phyloP scores from a whole-genome alignment of 1,140 invertebrate species.

The Sarcophaga peregrina region DNA sequence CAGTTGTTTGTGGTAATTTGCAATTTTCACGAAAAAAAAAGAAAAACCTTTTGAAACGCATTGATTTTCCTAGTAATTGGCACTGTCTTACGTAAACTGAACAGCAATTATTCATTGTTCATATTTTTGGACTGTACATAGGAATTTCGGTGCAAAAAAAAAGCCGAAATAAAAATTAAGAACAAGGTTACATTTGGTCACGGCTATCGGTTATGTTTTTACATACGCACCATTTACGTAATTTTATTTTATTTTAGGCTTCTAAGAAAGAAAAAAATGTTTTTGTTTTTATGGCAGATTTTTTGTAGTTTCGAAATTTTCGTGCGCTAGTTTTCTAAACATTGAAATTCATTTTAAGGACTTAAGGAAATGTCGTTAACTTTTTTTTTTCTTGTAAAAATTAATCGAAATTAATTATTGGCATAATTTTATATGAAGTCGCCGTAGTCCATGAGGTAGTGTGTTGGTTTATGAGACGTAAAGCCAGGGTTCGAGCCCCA shows the following conservation, averaged over 20 bases:
- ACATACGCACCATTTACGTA: neutral
- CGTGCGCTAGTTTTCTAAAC: neutral
- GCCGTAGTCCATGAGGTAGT: no score
- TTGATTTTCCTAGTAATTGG: neutral
- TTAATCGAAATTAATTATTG: neutral
- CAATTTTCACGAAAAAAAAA: neutral
- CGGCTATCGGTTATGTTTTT: neutral
- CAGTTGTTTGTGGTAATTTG: neutral
- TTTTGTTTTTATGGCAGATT: neutral
- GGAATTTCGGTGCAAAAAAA: neutral
- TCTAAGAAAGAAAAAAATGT: neutral
- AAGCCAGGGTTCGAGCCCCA: no score
- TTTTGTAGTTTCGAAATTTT: neutral
- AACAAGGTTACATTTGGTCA: constrained; percentile 9
- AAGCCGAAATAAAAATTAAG: neutral
- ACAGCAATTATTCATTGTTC: neutral
- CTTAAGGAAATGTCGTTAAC: neutral
- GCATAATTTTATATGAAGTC: no score
- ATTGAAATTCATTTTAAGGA: neutral
- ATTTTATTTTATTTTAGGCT: neutral
- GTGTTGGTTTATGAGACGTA: no score
- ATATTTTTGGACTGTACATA: neutral
- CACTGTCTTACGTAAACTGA: neutral
- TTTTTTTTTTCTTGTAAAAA: neutral
- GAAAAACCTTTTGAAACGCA: neutral